Base-by-base conservation (phyloP, 2,113 vertebrate species). In the Heloderma charlesbogerti region DNA sequence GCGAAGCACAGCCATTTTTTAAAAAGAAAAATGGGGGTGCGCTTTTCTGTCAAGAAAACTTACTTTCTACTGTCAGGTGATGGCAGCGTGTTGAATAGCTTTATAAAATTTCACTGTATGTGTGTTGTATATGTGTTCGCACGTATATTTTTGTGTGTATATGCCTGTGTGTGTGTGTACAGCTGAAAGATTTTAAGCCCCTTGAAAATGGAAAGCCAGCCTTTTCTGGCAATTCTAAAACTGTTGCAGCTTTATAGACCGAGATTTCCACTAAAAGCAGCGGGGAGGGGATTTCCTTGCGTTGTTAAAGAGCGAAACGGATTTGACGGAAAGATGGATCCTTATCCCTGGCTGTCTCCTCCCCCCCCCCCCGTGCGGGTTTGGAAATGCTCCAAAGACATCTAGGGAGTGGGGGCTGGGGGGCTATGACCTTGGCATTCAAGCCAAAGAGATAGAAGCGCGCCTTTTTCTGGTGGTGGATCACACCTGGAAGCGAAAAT, bases 191-290 rank as follows among this genome's bases (percentile, higher is more conserved):
- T 31, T 45, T 48, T 25, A 34, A 48, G 43, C 31, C 34, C 79
- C 79, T 57, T 3, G 16, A 29, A 45, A 45, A 48, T 4, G 4
- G 5, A 3, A 29, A 3, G 10, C 54, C 22, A 91, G 90, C 91
- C 67, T 95, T 90, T 2, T 13, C 90, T 92, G 91, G 92, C 92
- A 78, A 95, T 96, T 96, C 88, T 94, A 94, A 94, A 95, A 93
- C 91, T 71, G 94, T 91, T 90, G 93, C 90, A 92, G 91, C 93
- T 91, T 94, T 96, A 91, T 92, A 91, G 84, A 95, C 90, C 90
- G 91, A 81, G 94, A 93, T 93, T 96, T 96, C 93, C 96, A 95
- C 95, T 96, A 72, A 96, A 97, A 97, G 95, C 94, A 95, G 92
- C 92, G 84, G 94, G 92, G 87, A 95, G 88, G 95, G 94, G 95